Evolutionary conservation across 2,888 invertebrate species (phyloP).

Genomic region (Protodeltote pygarga): DNA sequence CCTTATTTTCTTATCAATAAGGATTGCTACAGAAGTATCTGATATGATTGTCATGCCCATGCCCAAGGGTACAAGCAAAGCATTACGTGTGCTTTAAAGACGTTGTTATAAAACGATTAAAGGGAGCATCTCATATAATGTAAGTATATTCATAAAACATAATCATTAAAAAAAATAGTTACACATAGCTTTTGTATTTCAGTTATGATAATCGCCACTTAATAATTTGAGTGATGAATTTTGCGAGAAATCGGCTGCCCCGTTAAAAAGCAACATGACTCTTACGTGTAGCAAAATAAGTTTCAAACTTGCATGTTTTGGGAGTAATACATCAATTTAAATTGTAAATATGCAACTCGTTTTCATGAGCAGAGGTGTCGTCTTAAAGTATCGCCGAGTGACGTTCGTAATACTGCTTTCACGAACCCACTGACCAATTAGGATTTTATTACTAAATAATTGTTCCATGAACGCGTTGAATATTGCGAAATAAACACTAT

Average conservation of each 20-base stretch:
- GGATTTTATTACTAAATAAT: slow-evolving; percentile 29
- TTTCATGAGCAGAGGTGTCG: slow-evolving; percentile 46
- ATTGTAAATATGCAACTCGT: slow-evolving; percentile 41
- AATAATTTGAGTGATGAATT: slow-evolving; percentile 45
- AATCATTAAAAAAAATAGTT: slow-evolving; percentile 53
- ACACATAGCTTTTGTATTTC: slow-evolving; percentile 49
- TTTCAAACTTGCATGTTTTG: slow-evolving; percentile 2
- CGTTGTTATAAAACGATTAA: slow-evolving; percentile 68
- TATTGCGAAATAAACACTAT: slow-evolving; percentile 1
- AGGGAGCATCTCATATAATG: slow-evolving; percentile 47
- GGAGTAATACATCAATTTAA: slow-evolving; percentile 20
- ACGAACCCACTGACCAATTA: slow-evolving; percentile 21
- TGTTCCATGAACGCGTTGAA: slow-evolving; percentile 12
- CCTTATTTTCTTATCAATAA: slow-evolving; percentile 20
- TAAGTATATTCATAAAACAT: slow-evolving; percentile 47
- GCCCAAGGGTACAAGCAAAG: slow-evolving; percentile 47
- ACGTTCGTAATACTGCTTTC: slow-evolving; percentile 29
- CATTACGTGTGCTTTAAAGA: slow-evolving; percentile 54
- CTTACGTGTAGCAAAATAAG: neutral
- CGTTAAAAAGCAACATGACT: neutral
- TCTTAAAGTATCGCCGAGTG: slow-evolving; percentile 44
- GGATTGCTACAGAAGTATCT: neutral
- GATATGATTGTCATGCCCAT: slow-evolving; percentile 15
- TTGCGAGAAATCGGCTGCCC: slow-evolving; percentile 3
- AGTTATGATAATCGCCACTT: slow-evolving; percentile 39